These are phyloP conservation scores for Drosophila leonis DNA, from an alignment of 2,888 invertebrate species.

Conservation along the genomic window DNA sequence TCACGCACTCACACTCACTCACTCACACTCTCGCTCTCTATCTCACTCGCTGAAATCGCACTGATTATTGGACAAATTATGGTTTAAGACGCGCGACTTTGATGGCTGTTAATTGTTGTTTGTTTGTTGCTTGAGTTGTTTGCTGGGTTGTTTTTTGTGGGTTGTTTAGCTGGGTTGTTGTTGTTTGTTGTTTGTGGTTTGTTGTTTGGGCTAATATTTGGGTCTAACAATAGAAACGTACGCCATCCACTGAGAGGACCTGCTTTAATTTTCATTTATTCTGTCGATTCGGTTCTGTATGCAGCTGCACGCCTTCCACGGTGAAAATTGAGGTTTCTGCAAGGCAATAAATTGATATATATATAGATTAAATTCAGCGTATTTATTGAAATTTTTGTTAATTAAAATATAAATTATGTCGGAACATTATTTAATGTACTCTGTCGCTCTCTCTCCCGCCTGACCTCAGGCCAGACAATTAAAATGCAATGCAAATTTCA, in stretches of 20 bases:
- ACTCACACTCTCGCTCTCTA: neutral
- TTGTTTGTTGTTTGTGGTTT: constrained; percentile 43
- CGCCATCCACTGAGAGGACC: constrained; percentile 85
- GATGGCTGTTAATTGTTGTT: constrained; percentile 51
- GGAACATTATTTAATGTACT: constrained; percentile 44
- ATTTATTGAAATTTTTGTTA: constrained; percentile 22
- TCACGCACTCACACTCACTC: neutral
- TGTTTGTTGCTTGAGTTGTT: constrained; percentile 18
- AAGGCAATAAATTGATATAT: constrained; percentile 81
- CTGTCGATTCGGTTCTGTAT: constrained; percentile 89
- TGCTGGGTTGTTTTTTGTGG: constrained; percentile 22
- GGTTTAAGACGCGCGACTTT: constrained; percentile 37
- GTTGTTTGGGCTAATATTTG: constrained; percentile 28
- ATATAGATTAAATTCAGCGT: neutral
- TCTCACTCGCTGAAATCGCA: constrained; percentile 44
- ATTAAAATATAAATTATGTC: constrained; percentile 56
- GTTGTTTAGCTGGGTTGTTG: constrained; percentile 17
- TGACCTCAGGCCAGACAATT: constrained; percentile 46
- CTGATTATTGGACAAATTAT: constrained; percentile 32
- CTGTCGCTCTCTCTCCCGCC: neutral
- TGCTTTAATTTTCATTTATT: constrained; percentile 86
- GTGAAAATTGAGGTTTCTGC: constrained; percentile 98
- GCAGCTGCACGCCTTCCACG: constrained; percentile 95
- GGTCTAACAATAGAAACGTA: constrained; percentile 85
- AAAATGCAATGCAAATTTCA: constrained; percentile 51